phyloP scores from a whole-genome alignment of 2,113 vertebrate species.

The Salvelinus namaycush region DNA sequence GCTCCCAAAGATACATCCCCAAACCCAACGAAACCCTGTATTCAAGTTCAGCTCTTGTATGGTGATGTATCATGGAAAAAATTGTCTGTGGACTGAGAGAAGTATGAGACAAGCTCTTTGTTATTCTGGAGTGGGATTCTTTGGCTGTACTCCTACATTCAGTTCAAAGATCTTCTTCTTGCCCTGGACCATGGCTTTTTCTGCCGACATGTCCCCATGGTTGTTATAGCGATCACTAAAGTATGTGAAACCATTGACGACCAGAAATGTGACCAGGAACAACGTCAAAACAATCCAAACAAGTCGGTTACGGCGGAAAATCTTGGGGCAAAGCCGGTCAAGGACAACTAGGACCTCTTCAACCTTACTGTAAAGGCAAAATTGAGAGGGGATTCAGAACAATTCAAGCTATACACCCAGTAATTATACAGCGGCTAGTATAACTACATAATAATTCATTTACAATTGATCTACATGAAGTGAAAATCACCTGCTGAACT shows the following conservation, averaged over 20 bases:
- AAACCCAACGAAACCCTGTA: constrained; percentile 32
- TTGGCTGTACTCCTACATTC: constrained; percentile 48
- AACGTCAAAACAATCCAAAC: constrained; percentile 66
- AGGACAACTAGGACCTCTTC: constrained; percentile 66
- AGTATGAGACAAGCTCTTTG: neutral
- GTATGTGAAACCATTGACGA: constrained; percentile 72
- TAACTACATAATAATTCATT: neutral
- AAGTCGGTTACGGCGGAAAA: constrained; percentile 58
- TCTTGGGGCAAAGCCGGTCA: constrained; percentile 64
- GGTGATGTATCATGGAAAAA: constrained; percentile 32
- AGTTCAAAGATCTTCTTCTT: constrained; percentile 58
- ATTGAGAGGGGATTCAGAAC: neutral
- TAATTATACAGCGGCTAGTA: neutral
- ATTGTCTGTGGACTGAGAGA: constrained; percentile 21
- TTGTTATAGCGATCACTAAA: constrained; percentile 64
- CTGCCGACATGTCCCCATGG: constrained; percentile 60
- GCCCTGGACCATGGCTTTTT: constrained; percentile 35
- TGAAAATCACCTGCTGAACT: constrained; percentile 62
- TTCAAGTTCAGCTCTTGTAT: constrained; percentile 50
- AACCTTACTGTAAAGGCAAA: constrained; percentile 62
- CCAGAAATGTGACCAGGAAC: constrained; percentile 65
- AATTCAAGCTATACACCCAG: neutral
- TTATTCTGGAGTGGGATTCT: constrained; percentile 50
- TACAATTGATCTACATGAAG: neutral
- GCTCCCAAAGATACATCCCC: constrained; percentile 38